Percentiles rank a stretch among this genome's conserved stretches.
Conservation (phyloP, 2,113 vertebrate genomes). For the Nothoprocta pentlandii region DNA sequence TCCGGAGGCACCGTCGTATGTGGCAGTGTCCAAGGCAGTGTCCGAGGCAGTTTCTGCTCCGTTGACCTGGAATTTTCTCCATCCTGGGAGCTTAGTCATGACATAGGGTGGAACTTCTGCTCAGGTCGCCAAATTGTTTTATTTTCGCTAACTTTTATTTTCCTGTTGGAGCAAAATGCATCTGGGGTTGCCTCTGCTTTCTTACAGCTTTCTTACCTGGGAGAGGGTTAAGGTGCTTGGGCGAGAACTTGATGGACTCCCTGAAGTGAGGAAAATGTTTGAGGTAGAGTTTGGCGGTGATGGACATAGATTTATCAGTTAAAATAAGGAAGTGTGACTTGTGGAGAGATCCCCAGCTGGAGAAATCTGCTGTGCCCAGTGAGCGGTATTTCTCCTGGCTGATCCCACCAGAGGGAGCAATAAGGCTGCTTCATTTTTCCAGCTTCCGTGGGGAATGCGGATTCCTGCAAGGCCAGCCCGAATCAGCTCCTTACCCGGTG, state of each 20-base stretch:
- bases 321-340: not conserved
- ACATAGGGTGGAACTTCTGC: no score
- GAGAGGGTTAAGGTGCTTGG: not conserved
- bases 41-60: not conserved
- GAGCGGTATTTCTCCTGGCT: not conserved
- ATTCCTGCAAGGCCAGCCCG: not conserved
- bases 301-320: accelerated
- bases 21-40: not conserved
- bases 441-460: not conserved
- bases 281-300: accelerated
- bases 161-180: not conserved
- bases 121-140: accelerated
- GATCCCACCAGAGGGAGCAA: not conserved
- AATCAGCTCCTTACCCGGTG: no score
- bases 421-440: not conserved
- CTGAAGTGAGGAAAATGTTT: not conserved
- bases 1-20: not conserved
- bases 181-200: not conserved
- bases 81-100: accelerated
- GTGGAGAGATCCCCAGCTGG: accelerated
- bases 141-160: not conserved
- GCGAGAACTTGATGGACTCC: accelerated
- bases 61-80: accelerated
- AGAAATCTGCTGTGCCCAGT: accelerated
- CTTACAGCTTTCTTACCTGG: not conserved